Evolutionary conservation across 2,888 invertebrate genomes (phyloP).

Genomic region (Orthosia gracilis): DNA sequence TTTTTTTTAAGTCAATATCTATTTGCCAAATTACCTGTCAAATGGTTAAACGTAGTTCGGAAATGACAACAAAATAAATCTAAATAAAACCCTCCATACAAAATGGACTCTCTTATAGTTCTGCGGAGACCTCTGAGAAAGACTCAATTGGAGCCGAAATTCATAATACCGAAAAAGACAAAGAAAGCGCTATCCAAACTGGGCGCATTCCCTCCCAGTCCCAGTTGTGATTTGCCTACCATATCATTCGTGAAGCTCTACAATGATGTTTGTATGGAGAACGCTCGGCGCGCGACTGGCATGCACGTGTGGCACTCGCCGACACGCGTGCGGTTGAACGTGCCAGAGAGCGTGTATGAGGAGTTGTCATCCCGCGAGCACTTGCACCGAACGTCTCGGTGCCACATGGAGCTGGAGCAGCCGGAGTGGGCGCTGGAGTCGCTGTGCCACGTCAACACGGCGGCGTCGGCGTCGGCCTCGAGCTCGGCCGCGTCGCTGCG

Average conservation of each 20-base stretch:
- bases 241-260: constrained; percentile 73
- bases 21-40: constrained; percentile 30
- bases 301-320: not conserved
- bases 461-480: constrained; percentile 8
- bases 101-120: constrained; percentile 69
- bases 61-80: not conserved
- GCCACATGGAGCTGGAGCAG: not conserved
- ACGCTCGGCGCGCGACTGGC: not conserved
- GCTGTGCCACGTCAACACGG: constrained; percentile 1
- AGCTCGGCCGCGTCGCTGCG: constrained; percentile 18
- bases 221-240: not conserved
- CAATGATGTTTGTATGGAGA: constrained; percentile 52
- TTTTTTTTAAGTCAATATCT: not conserved
- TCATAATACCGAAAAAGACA: constrained; percentile 17
- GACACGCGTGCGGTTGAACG: not conserved
- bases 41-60: constrained; percentile 8
- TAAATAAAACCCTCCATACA: not conserved
- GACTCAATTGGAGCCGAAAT: constrained; percentile 6
- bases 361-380: not conserved
- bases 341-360: not conserved
- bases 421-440: not conserved
- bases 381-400: not conserved
- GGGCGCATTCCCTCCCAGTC: not conserved
- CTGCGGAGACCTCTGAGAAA: constrained; percentile 55
- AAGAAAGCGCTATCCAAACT: constrained; percentile 13